Evolutionary conservation across 2,888 invertebrate genomes (phyloP), one percentile per base, ranked within the genome.

Genomic region (Sarcophaga carnaria): DNA sequence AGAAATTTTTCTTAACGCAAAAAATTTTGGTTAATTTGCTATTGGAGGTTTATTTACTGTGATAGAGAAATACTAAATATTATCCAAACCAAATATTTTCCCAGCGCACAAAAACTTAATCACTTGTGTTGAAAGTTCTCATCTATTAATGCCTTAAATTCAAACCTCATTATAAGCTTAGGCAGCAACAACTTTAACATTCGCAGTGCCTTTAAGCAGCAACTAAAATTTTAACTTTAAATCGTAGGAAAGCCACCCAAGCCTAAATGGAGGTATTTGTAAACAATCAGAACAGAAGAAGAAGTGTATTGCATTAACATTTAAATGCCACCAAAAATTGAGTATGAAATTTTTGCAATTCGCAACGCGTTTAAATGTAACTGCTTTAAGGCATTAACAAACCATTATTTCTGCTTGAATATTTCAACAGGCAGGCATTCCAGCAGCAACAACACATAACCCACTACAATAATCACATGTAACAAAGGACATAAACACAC

Each of bases 251-350:
- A 25, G 27, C 3, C 5, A 69, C 27, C 4, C 5, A 27, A 27
- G 4, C 27, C 4, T 37, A 37, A 64, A 27, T 3, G 20, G 27
- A 72, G 49, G 54, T 45, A 75, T 60, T 80, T 67, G 20, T 5
- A 27, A 27, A 0, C 4, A 27, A 27, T 25, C 27, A n/a, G 4
- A 27, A 5, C 4, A 27, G 27, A 12, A 12, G 3, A 0, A 12
- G 3, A 12, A 27, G 3, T 49, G 11, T 49, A 12, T 49, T 67
- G 67, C 66, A 74, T 80, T 74, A 82, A 75, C 78, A 85, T 85
- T 85, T 78, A 85, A 85, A 82, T 82, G 85, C 78, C 82, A 79
- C 85, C 66, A 25, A 82, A 82, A 85, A 82, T 85, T 85, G 70
- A 85, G 75, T 85, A 82, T 45, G 4, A 5, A 85, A 85, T 79